These are phyloP conservation scores for Orchestia grillus DNA, from an alignment of 1,140 invertebrate species.

Conservation along the genomic window DNA sequence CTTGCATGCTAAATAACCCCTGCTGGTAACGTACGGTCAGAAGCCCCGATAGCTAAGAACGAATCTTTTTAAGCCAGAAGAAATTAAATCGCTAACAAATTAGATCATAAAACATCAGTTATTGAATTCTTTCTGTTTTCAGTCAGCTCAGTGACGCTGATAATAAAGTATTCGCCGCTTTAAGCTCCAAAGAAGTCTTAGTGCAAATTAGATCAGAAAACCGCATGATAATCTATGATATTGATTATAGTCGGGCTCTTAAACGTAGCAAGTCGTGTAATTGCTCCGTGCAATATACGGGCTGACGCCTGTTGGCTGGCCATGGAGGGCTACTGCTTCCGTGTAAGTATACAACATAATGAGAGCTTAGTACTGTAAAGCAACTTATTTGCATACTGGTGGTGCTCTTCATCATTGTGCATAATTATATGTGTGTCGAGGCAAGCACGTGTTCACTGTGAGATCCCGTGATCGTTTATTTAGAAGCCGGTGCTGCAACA, in stretches of 20 bases:
- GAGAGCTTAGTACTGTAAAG: neutral
- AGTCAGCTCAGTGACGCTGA: neutral
- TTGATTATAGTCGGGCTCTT: conserved; percentile 1
- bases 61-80: neutral
- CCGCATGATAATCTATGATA: conserved; percentile 9
- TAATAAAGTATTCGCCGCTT: conserved; percentile 8
- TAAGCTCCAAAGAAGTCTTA: neutral
- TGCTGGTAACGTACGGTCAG: neutral
- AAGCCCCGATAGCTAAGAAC: neutral
- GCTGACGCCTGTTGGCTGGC: neutral
- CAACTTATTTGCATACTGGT: neutral
- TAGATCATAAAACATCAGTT: neutral
- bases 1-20: neutral
- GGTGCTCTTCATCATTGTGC: neutral
- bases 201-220: neutral
- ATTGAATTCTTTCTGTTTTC: neutral
- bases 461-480: neutral
- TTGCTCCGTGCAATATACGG: neutral
- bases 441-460: neutral
- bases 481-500: neutral
- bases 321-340: neutral
- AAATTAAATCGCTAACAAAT: neutral
- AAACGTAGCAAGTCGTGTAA: neutral
- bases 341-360: neutral
- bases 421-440: neutral